Evolutionary conservation across 2,113 vertebrate genomes (phyloP), one percentile per base, ranked within the genome.

Genomic region (Naja naja): DNA sequence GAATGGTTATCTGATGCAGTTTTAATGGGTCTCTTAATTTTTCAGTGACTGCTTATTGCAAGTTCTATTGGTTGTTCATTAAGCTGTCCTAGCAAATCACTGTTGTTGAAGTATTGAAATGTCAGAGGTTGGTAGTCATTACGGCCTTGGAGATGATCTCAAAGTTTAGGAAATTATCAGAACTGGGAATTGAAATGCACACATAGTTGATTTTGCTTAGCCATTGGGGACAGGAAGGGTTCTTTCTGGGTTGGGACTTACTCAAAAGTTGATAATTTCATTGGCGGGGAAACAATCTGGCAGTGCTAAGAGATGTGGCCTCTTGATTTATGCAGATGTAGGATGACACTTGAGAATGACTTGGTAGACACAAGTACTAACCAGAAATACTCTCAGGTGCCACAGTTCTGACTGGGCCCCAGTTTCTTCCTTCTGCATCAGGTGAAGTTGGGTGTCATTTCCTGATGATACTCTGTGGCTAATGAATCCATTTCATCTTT

Each of bases 321-420:
- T 20, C n/a, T 39, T 94, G 90, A 30, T 93, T 10, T 92, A 96
- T 98, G 97, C 95, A 97, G 93, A 97, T 98, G 97, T 94, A 97
- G 97, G 98, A 98, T 98, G 98, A 98, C 96, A 96, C 96, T 94
- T 95, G 34, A 92, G 96, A 98, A 97, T 98, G 98, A 98, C 98
- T 98, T 98, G 97, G 95, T 98, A 98, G 93, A 95, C 96, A 97
- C 95, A 0, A 56, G 94, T 95, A 91, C 98, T 98, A 97, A 25
- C 39, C n/a, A 9, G 60, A n/a, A 64, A 69, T 39, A n/a, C 16
- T 14, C 11, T 5, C 1, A 10, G 6, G 90, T 5, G 22, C 0
- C 7, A 1, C 6, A 16, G 16, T 43, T 23, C 27, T 27, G 54
- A 22, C 12, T 23, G 34, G 27, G 5, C 7, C 11, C 30, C 9